Evolutionary conservation across 2,113 vertebrate species (phyloP).

Genomic region (Zootoca vivipara): DNA sequence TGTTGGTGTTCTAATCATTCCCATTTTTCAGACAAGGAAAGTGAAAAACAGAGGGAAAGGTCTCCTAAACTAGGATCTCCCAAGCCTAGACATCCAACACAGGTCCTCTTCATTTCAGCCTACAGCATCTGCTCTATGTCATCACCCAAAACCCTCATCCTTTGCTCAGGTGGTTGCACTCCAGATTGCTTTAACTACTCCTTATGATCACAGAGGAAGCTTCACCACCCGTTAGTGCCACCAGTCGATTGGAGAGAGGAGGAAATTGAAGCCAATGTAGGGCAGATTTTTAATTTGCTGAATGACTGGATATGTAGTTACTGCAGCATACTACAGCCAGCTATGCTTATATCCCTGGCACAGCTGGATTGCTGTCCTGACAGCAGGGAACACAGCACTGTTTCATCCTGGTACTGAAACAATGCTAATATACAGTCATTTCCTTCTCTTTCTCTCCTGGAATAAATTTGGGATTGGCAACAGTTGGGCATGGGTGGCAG

Average conservation of each 20-base stretch:
- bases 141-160: background rate
- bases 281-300: slow-evolving; percentile 67
- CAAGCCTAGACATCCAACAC: background rate
- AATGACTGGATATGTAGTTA: slow-evolving; percentile 49
- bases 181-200: background rate
- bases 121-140: background rate
- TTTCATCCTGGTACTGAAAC: slow-evolving; percentile 15
- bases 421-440: background rate
- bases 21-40: background rate
- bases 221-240: slow-evolving; percentile 24
- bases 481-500: background rate
- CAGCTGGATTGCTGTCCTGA: slow-evolving; percentile 48
- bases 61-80: no score
- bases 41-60: background rate
- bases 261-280: slow-evolving; percentile 31
- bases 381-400: slow-evolving; percentile 44
- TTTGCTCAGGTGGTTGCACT: background rate
- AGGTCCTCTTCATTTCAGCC: background rate
- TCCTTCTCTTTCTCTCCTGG: background rate
- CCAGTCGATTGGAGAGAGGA: background rate
- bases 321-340: slow-evolving; percentile 44
- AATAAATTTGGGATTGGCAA: fast-evolving
- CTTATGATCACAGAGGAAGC: background rate
- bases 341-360: slow-evolving; percentile 55
- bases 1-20: background rate